phyloP scores from a whole-genome alignment of 2,888 invertebrate species.

The Cephonodes hylas region DNA sequence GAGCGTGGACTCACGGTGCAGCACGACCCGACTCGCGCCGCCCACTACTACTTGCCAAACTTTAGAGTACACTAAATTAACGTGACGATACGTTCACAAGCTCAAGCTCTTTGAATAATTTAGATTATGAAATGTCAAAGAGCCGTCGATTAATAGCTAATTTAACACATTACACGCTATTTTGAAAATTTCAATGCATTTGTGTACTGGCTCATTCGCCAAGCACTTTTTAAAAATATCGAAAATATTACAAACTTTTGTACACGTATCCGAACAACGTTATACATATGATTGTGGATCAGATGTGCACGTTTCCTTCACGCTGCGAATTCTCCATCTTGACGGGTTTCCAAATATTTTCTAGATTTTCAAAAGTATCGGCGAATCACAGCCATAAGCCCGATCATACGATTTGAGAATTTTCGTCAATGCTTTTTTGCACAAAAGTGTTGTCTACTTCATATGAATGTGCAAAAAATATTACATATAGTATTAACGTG shows the following conservation, averaged over 20 bases:
- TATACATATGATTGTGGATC: neutral
- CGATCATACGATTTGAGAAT: conserved; percentile 47
- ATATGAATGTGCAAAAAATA: conserved; percentile 3
- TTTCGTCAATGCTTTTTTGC: conserved; percentile 21
- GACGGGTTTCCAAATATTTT: conserved; percentile 7
- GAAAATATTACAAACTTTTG: conserved; percentile 9
- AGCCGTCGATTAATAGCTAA: conserved; percentile 13
- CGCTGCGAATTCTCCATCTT: no score
- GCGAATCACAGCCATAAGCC: conserved; percentile 44
- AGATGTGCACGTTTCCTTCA: neutral
- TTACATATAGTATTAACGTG: conserved; percentile 1
- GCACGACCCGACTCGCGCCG: conserved; percentile 2
- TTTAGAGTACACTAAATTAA: conserved; percentile 15
- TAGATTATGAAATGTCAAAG: conserved; percentile 14
- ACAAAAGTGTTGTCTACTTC: conserved; percentile 22
- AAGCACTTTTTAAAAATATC: conserved; percentile 11
- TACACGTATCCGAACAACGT: neutral
- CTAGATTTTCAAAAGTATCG: conserved; percentile 20
- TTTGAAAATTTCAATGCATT: conserved; percentile 14
- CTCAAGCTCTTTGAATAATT: conserved; percentile 15
- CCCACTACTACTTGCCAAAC: conserved; percentile 21
- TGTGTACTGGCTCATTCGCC: conserved; percentile 14
- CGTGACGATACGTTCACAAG: conserved; percentile 13
- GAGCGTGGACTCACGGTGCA: neutral
- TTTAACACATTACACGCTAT: conserved; percentile 11